Evolutionary conservation across 1,140 invertebrate species (phyloP), one percentile per base, ranked within the genome.

Genomic region (Conus ventricosus): DNA sequence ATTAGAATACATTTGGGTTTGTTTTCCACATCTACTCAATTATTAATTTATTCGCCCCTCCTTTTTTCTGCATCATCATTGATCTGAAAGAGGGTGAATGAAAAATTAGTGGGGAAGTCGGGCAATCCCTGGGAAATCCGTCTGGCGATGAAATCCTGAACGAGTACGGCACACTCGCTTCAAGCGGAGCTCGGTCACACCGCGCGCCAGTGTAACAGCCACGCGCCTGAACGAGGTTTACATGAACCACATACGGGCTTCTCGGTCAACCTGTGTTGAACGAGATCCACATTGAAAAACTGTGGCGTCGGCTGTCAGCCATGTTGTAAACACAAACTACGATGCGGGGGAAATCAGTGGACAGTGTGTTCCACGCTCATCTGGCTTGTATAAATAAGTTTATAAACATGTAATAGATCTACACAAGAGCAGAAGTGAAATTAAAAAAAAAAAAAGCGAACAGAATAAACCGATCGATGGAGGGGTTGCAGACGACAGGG

Each of bases 261-360:
- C 85, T 87, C 85, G 85, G 85, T 87, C 85, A 87, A 15, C 51
- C 53, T 76, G 60, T 39, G 71, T 67, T 55, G 75, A 87, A 87
- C 85, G 85, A 87, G 85, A n/a, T 75, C 17, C 25, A 71, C 85
- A 53, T 57, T 25, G 51, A 78, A 75, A 87, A 54, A 54, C 0
- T 13, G 71, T 54, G 7, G 85, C 63, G 75, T 25, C 71, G 54
- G 85, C 85, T 87, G 85, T 87, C 85, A 87, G 85, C 85, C 85
- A 87, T 87, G 51, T 87, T 87, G 85, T 27, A 87, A 15, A 5
- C 20, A 10, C 15, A 27, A n/a, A 39, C 15, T 3, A 20, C 23
- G 2, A 25, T 39, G 15, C 1, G 57, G 57, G 57, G 15, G 15
- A 60, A 11, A 60, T 60, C 57, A 60, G 8, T 60, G 57, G 57